Evolutionary conservation across 2,113 vertebrate species (phyloP), one percentile per base, ranked within the genome.

Genomic region (Periophthalmodon schlosseri): DNA sequence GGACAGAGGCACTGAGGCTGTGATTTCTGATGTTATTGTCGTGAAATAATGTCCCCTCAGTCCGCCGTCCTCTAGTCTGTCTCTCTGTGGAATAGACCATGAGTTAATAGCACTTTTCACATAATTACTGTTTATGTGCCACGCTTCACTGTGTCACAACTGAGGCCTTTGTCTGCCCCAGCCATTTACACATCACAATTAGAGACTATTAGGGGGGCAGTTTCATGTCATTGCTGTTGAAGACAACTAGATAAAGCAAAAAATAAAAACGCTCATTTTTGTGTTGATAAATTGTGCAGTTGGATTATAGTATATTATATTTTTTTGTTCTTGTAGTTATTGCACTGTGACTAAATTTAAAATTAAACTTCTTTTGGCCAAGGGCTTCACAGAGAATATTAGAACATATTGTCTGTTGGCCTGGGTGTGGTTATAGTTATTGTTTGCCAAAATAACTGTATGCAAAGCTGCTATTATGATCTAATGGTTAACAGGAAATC

Each of bases 1-100:
- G 39, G 73, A 81, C 14, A 78, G 77, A 49, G 54, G 80, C 87
- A 58, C 85, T 86, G 87, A 89, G 85, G 79, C 82, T 79, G 73
- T 88, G 88, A 85, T 80, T 73, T 71, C 69, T 60, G 69, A 69
- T 67, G 70, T 0, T 58, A 56, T 88, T 89, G 87, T 87, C 80
- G 46, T 57, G 57, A 69, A 79, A 83, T 86, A 77, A 76, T 57
- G 50, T 3, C 54, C 76, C 84, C 84, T 88, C 79, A 88, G 71
- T 64, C 77, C 28, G 70, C 71, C 87, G 78, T 89, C 76, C 78
- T 76, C 50, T 2, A 1, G 47, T 54, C 77, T 70, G 73, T 80
- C 34, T 75, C 63, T 56, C 34, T 0, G 20, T 72, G 56, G 76
- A 79, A 82, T 82, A 71, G 74, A 69, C 68, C 57, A 73, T 34